Base-by-base conservation (phyloP, 1,140 invertebrate genomes). In the Patella vulgata region DNA sequence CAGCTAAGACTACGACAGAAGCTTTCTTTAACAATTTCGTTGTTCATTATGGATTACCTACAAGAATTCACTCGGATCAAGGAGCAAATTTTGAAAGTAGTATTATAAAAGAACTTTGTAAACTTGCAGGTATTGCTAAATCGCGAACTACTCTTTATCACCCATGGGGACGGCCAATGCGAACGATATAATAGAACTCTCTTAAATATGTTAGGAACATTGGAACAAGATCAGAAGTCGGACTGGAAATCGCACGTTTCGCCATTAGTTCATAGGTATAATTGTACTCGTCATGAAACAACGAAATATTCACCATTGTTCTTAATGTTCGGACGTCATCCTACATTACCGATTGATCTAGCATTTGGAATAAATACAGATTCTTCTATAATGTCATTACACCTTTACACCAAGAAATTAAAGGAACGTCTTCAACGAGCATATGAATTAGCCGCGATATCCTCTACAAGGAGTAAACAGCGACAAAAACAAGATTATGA, bases 241-340 rank as follows among this genome's bases (percentile, higher is more conserved):
- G 25, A 63, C 21, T 68, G 65, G 65, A 56, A 55, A 19, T 9
- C 17, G 1, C 42, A 53, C 30, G 60, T 68, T 12, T 21, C 19
- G 19, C 28, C 54, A 5, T 51, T 68, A 21, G 50, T 58, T 4
- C 60, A 68, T 58, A 60, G 47, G 1, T 68, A 68, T 27, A 68
- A 58, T 36, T 63, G 39, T 42, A 59, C 59, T 9, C 30, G 14
- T n/a, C 58, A 68, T 47, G 54, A 68, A 0, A 25, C 53, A 19
- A 63, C 65, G 8, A 54, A 48, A 30, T 43, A 44, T 31, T 57
- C 60, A 5, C 60, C 59, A 3, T 62, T 46, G 30, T 47, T 14
- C 12, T 23, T 68, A 3, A 68, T 68, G 66, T 68, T 65, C 46
- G 60, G 63, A 4, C 30, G 66, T 46, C 39, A 58, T 25, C 56